Evolutionary conservation across 2,797 vertebrate genomes (phyloP).

Genomic region (Sebastes iracundus): DNA sequence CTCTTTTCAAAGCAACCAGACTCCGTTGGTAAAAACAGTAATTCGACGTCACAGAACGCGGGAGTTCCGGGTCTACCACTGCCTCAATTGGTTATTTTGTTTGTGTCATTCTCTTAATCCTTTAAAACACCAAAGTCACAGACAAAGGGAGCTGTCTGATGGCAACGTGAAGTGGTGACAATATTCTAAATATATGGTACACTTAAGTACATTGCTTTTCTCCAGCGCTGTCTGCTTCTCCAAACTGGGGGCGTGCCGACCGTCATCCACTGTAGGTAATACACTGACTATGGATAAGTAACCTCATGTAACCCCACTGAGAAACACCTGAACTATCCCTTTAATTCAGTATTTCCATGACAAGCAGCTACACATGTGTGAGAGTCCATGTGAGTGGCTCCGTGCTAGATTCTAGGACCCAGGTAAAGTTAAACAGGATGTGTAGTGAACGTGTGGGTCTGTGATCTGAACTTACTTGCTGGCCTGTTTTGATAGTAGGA

Average conservation of each 20-base stretch:
- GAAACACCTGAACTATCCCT: neutral
- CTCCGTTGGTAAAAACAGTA: neutral
- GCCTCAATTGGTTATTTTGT: too few relatives aligned
- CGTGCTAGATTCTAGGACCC: neutral
- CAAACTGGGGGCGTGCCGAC: neutral
- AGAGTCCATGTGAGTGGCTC: neutral
- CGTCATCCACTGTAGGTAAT: too few relatives aligned
- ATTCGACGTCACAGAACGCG: too few relatives aligned
- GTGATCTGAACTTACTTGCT: conserved; percentile 89
- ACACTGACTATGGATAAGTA: too few relatives aligned
- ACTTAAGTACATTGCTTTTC: neutral
- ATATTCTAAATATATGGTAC: neutral
- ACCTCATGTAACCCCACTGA: neutral
- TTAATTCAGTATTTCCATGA: neutral
- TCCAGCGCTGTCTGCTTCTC: neutral
- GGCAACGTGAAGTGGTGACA: neutral
- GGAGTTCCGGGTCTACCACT: too few relatives aligned
- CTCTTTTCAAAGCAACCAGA: neutral
- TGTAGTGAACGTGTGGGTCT: neutral
- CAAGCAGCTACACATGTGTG: neutral
- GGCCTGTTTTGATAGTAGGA: conserved; percentile 93
- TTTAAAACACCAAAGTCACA: too few relatives aligned
- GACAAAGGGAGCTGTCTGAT: neutral
- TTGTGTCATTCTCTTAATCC: too few relatives aligned
- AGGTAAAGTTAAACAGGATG: neutral